Base-by-base conservation (phyloP, 30 jellyfish, hydroid and myxozoan genomes). In the Hydractinia symbiolongicarpus region DNA sequence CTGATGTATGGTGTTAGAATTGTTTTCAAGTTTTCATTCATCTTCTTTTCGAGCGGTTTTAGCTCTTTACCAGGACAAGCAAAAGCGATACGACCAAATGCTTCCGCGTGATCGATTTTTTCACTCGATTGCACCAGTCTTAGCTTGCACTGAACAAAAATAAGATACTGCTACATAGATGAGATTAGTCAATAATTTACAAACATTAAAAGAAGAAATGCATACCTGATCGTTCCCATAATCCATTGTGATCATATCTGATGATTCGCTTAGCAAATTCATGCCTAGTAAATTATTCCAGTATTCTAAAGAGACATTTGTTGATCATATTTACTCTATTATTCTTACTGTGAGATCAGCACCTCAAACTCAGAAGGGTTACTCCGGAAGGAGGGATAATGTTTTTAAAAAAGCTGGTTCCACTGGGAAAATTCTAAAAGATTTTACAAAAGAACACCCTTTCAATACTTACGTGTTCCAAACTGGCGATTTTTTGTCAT, bases 81-180 rank as follows among this genome's bases (percentile, higher is more conserved):
- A 50, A 92, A 92, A 4, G 98, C 98, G 15, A 92, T 79, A 50
- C 98, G 90, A 6, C 98, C 98, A 80, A 78, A 87, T 0, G 96
- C 98, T 5, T 91, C 71, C 3, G 95, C 96, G 58, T 84, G 96
- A 80, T 92, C 94, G 40, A 92, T 79, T 7, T 77, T 79, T 10
- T 67, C 83, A 13, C 66, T 84, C 50, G 89, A 44, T 53, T 87
- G 88, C 7, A 87, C 62, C 15, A 92, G 83, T 70, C 78, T 89
- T 10, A 92, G 81, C 10, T 80, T 66, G 71, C 98, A 92, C 98
- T 92, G 17, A 10, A 78, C 66, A 8, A 77, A 11, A 9, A 52
- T 15, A 7, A 55, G 50, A 66, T 50, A 76, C 21, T 58, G n/a
- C 1, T 14, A 17, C 76, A 9, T 15, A 17, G 82, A 9, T 15